Evolutionary conservation across 2,888 invertebrate species (phyloP).

Genomic region (Sturmia bella): DNA sequence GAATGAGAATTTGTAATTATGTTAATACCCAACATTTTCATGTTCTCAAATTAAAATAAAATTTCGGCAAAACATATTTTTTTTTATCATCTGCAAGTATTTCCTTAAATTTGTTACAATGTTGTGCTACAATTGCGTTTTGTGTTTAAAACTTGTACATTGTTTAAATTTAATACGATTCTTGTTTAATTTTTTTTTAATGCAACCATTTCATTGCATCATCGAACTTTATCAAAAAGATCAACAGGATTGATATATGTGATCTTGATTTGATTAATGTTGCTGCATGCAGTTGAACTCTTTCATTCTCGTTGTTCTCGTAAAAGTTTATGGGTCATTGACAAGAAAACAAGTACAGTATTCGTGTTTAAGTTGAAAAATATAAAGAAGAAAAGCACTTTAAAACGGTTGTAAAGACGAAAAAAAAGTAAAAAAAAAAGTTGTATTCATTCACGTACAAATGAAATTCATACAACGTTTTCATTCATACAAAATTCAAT

Average conservation of each 20-base stretch:
- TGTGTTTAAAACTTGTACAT: too few relatives aligned
- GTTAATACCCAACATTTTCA: too few relatives aligned
- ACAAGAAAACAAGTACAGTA: constrained; percentile 49
- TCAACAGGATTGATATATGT: constrained; percentile 47
- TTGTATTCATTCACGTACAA: constrained; percentile 24
- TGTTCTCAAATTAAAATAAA: too few relatives aligned
- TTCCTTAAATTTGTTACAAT: too few relatives aligned
- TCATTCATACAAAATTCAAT: constrained; percentile 48
- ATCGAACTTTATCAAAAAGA: constrained; percentile 32
- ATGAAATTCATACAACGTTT: too few relatives aligned
- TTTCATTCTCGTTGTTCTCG: not conserved
- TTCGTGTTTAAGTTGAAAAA: constrained; percentile 10
- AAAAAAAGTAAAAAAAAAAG: not conserved
- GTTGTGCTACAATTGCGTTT: too few relatives aligned
- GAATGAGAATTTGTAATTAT: too few relatives aligned
- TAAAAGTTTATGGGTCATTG: constrained; percentile 48
- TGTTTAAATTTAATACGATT: not conserved
- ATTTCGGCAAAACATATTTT: too few relatives aligned
- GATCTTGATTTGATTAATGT: constrained; percentile 54
- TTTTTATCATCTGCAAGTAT: too few relatives aligned
- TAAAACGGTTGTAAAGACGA: constrained; percentile 29
- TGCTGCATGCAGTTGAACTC: constrained; percentile 32
- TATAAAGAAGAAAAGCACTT: constrained; percentile 22
- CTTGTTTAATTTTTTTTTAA: constrained; percentile 3
- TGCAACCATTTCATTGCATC: constrained; percentile 14